Percentiles rank a stretch among this genome's conserved stretches.
phyloP scores from a whole-genome alignment of 2,888 invertebrate genomes.

The Campoletis raptor region DNA sequence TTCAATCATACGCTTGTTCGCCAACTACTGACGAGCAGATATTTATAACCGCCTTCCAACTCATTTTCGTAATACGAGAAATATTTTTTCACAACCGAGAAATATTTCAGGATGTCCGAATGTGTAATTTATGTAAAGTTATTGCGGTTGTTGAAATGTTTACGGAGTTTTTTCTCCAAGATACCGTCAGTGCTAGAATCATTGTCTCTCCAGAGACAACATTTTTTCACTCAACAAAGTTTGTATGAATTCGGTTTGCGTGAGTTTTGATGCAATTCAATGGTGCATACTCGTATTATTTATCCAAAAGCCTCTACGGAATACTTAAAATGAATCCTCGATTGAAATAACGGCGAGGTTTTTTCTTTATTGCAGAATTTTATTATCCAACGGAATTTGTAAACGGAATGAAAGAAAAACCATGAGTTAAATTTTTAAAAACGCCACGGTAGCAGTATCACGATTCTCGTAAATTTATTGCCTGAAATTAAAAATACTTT shows the following conservation, averaged over 20 bases:
- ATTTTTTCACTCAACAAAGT: background rate
- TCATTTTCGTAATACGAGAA: background rate
- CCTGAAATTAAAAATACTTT: background rate
- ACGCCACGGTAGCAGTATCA: background rate
- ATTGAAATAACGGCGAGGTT: background rate
- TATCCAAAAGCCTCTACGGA: conserved; percentile 14
- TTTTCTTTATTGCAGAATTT: conserved; percentile 31
- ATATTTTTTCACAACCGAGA: background rate
- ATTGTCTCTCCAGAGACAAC: conserved; percentile 6
- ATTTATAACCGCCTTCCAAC: background rate
- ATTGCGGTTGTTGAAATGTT: background rate
- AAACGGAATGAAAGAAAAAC: conserved; percentile 12
- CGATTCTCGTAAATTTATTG: conserved; percentile 22
- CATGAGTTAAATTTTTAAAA: conserved; percentile 26
- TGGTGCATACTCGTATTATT: background rate
- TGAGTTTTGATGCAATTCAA: conserved; percentile 10
- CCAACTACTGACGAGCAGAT: background rate
- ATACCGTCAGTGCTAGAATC: background rate
- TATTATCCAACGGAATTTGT: conserved; percentile 34
- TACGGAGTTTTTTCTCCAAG: background rate
- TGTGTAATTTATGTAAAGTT: background rate
- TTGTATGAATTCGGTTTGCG: background rate
- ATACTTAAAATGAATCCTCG: conserved; percentile 16
- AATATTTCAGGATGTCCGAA: background rate
- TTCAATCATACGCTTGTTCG: background rate